Percentiles rank a stretch among this genome's conserved stretches.
These are phyloP conservation scores for Drosophila subpulchrella DNA, from an alignment of 1,140 invertebrate species.

Conservation along the genomic window DNA sequence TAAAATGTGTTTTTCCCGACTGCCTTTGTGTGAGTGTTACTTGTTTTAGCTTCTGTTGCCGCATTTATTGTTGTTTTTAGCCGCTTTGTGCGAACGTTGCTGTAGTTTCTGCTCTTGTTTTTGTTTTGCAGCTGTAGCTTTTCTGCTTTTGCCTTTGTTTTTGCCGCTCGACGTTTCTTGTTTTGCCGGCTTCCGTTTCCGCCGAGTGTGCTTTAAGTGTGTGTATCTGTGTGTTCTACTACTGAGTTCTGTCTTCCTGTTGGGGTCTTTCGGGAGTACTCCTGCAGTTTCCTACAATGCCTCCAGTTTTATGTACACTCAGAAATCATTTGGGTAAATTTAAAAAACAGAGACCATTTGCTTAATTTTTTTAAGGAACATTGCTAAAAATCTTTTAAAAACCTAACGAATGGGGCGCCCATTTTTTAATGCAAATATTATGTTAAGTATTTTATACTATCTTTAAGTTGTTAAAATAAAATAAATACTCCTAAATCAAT, in stretches of 20 bases:
- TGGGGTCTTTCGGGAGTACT: slow-evolving; percentile 52
- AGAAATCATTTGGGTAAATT: neutral
- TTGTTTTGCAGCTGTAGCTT: slow-evolving; percentile 70
- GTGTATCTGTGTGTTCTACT: slow-evolving; percentile 25
- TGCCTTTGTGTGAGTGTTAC: neutral
- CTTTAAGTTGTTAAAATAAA: no score
- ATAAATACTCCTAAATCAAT: no score
- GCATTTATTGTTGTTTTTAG: slow-evolving; percentile 39
- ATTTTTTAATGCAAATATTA: no score
- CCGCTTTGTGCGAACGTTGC: slow-evolving; percentile 36
- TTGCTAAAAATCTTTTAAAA: no score
- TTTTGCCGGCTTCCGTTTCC: slow-evolving; percentile 73
- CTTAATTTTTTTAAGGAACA: no score
- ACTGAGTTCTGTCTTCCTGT: slow-evolving; percentile 64
- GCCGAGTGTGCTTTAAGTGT: slow-evolving; percentile 20
- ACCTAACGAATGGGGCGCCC: no score
- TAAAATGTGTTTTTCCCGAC: slow-evolving; percentile 4
- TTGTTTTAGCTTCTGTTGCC: slow-evolving; percentile 32
- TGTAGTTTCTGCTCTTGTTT: slow-evolving; percentile 60
- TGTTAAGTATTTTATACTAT: no score
- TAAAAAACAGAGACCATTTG: neutral
- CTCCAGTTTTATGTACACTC: slow-evolving; percentile 11
- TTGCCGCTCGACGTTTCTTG: slow-evolving; percentile 47
- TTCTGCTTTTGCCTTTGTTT: slow-evolving; percentile 65
- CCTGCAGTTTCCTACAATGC: slow-evolving; percentile 41